Base-by-base conservation (phyloP, 2,888 invertebrate genomes). In the Hydrotaea cyrtoneurina region DNA sequence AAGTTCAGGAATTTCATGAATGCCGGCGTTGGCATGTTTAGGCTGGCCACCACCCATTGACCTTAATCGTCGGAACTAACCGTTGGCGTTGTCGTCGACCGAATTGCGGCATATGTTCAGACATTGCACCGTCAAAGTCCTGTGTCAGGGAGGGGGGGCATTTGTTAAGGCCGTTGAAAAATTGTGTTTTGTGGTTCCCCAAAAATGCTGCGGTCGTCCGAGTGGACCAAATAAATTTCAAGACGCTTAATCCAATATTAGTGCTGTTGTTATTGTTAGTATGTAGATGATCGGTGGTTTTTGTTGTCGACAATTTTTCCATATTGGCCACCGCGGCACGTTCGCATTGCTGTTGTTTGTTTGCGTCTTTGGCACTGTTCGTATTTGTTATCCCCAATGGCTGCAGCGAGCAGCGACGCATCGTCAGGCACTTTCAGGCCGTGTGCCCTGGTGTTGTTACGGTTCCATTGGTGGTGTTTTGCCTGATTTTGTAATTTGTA, bases 401-500 rank as follows among this genome's bases (percentile, higher is more conserved):
- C n/a, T 2, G n/a, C 50, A n/a, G 50, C 50, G n/a, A 7, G 11
- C 39, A 39, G 13, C 39, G 10, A 3, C 50, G 7, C n/a, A n/a
- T n/a, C n/a, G n/a, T n/a, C n/a, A n/a, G n/a, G 50, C 50, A 50
- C 50, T 50, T 43, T 11, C 43, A 43, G 2, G 13, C 11, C 13
- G n/a, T n/a, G 50, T 50, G 50, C 50, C 50, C n/a, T 50, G 50
- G n/a, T 7, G 50, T 50, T 50, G 15, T 59, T 55, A 21, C 2
- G 5, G 21, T 55, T 55, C 11, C n/a, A n/a, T 43, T 64, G 11
- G 17, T 15, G 2, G 17, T 13, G 39, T 82, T 80, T 80, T 77
- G 73, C 57, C 36, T 78, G 82, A 82, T 80, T 86, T 84, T 86
- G 78, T 83, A 85, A 86, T 86, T 86, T 86, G 78, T 84, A 77